A percentile compares a stretch with the other conserved stretches of the same genome.
phyloP scores from a whole-genome alignment of 2,797 vertebrate species.

The Gouania willdenowi region DNA sequence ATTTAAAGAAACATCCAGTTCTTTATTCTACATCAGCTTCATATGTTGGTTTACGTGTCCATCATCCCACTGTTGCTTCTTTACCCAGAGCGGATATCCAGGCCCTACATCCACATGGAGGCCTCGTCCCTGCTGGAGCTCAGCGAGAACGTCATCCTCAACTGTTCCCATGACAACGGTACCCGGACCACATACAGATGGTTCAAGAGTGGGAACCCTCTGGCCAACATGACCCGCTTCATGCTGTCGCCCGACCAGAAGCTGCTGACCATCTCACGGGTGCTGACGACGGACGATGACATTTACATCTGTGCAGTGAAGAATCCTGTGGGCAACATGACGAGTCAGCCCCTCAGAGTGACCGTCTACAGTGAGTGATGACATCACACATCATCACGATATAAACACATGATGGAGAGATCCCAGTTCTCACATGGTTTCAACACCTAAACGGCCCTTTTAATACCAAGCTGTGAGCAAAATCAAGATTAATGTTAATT shows the following conservation, averaged over 20 bases:
- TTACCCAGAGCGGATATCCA: slow-evolving; percentile 83
- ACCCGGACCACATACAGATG: slow-evolving; percentile 89
- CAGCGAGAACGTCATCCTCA: slow-evolving; percentile 85
- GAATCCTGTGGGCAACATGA: slow-evolving; percentile 85
- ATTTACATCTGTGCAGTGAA: slow-evolving; percentile 79
- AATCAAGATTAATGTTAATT: no score
- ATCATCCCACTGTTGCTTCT: slow-evolving; percentile 1
- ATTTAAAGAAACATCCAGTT: no score
- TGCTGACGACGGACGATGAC: slow-evolving; percentile 88
- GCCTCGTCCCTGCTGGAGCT: slow-evolving; percentile 88
- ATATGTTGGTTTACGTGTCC: no score
- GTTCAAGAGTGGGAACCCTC: slow-evolving; percentile 85
- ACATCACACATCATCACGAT: background rate
- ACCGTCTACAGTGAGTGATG: slow-evolving; percentile 88
- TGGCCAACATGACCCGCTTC: slow-evolving; percentile 85
- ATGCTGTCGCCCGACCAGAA: slow-evolving; percentile 86
- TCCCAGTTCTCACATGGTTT: no score
- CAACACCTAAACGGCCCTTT: no score
- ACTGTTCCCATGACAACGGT: slow-evolving; percentile 90
- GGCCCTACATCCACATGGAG: slow-evolving; percentile 80
- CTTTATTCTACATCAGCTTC: no score
- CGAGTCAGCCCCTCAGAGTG: slow-evolving; percentile 83
- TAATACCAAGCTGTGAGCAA: no score
- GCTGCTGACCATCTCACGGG: slow-evolving; percentile 85
- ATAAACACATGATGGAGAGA: no score